phyloP scores from a whole-genome alignment of 2,888 invertebrate species.

The Tetragonula carbonaria region DNA sequence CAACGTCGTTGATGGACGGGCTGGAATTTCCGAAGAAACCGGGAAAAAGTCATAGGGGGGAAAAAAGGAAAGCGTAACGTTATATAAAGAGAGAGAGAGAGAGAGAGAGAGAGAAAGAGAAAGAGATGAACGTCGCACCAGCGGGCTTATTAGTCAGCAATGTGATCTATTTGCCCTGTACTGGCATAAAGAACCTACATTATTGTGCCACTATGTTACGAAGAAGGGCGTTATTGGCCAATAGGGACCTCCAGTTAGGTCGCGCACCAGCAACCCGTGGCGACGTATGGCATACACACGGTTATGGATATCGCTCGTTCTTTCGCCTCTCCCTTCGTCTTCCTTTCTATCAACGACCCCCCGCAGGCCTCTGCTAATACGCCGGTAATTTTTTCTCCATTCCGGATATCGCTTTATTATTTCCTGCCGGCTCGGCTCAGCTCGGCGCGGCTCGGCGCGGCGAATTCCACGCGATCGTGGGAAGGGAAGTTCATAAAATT shows the following conservation, averaged over 20 bases:
- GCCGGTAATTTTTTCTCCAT: constrained; percentile 76
- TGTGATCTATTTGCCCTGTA: constrained; percentile 84
- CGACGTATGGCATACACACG: constrained; percentile 72
- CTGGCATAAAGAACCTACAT: constrained; percentile 81
- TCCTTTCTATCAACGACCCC: constrained; percentile 49
- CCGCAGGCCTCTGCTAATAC: constrained; percentile 67
- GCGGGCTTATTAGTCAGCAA: constrained; percentile 83
- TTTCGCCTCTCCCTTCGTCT: constrained; percentile 28
- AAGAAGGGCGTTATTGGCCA: constrained; percentile 82
- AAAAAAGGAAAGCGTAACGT: constrained; percentile 60
- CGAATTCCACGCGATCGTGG: constrained; percentile 39
- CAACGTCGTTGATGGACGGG: constrained; percentile 80
- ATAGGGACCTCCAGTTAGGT: constrained; percentile 80
- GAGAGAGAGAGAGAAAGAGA: constrained; percentile 40
- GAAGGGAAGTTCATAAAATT: constrained; percentile 60
- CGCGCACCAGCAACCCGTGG: constrained; percentile 58
- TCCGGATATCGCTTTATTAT: constrained; percentile 78
- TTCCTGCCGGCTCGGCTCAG: constrained; percentile 59
- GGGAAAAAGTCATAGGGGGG: constrained; percentile 74
- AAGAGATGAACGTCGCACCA: constrained; percentile 74
- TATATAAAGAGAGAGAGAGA: constrained; percentile 43
- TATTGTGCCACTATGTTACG: constrained; percentile 81
- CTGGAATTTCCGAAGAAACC: constrained; percentile 80
- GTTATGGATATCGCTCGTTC: constrained; percentile 69
- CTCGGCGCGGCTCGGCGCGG: neutral